These are phyloP conservation scores for Nymphalis polychloros DNA, from an alignment of 2,888 invertebrate species.

Conservation along the genomic window DNA sequence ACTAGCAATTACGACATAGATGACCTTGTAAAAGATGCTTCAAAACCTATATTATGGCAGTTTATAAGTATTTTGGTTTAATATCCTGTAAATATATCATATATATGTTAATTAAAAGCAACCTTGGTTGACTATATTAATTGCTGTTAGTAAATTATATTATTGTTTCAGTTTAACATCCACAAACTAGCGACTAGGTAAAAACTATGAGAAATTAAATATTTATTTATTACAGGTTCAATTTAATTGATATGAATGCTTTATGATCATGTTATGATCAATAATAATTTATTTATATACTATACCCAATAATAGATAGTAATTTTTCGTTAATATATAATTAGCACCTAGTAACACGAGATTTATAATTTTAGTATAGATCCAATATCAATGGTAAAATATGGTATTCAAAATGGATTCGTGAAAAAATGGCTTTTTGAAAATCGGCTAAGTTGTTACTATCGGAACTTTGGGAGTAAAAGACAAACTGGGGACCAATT, in stretches of 20 bases:
- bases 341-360: too few relatives aligned
- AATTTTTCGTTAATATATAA: too few relatives aligned
- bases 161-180: neutral
- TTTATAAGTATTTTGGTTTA: slow-evolving; percentile 8
- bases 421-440: too few relatives aligned
- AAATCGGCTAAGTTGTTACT: too few relatives aligned
- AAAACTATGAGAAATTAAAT: neutral
- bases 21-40: neutral
- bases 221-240: neutral
- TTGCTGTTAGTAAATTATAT: neutral
- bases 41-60: neutral
- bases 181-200: slow-evolving; percentile 5
- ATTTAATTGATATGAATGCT: neutral
- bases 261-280: neutral
- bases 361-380: too few relatives aligned
- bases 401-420: too few relatives aligned
- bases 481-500: too few relatives aligned
- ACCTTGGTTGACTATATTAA: neutral
- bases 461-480: too few relatives aligned
- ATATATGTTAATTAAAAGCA: too few relatives aligned
- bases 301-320: too few relatives aligned
- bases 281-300: too few relatives aligned
- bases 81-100: neutral
- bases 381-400: too few relatives aligned
- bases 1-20: slow-evolving; percentile 2